Base-by-base conservation (phyloP, 1,140 invertebrate species). In the Andrena cerasifolii region DNA sequence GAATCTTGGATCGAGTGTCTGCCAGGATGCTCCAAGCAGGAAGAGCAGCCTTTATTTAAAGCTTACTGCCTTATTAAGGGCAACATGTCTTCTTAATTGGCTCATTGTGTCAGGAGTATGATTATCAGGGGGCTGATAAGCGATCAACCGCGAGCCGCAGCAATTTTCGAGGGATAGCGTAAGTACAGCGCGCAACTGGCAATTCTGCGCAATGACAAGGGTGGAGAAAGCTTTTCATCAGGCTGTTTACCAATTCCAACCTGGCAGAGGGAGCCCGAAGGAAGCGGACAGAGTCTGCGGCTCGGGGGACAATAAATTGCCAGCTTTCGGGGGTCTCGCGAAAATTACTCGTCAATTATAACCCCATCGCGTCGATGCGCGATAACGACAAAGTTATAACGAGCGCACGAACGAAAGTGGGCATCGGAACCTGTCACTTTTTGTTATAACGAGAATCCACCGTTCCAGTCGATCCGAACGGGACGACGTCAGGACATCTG, bases 301-400 rank as follows among this genome's bases (percentile, higher is more conserved):
- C 1, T 40, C 58, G 40, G 16, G 63, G 73, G 18, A 58, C 66
- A 68, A 67, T 56, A 66, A 75, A 75, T 75, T 75, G 24, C 51
- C 62, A 24, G 40, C 10, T 47, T 67, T 21, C 36, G 31, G 51
- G 21, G 51, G 26, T 40, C 33, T 45, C n/a, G 63, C 40, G 51
- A 45, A 75, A 67, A 75, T 75, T 75, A 58, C 63, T 51, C 63
- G 24, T 47, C 51, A 75, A 75, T 75, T 75, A 75, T 68, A 58
- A 75, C 40, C 28, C 45, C 43, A 75, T 58, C 51, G 1, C 0
- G 16, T n/a, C 73, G 73, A 66, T 56, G 26, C 24, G 26, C 73
- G 73, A 67, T 67, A 67, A 67, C 63, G 51, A 75, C 51, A 75
- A 66, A 66, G 72, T 75, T 36, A 45, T 68, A 68, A 67, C 63